Evolutionary conservation across 2,113 vertebrate species (phyloP), one percentile per base, ranked within the genome.

Genomic region (Lates calcarifer): DNA sequence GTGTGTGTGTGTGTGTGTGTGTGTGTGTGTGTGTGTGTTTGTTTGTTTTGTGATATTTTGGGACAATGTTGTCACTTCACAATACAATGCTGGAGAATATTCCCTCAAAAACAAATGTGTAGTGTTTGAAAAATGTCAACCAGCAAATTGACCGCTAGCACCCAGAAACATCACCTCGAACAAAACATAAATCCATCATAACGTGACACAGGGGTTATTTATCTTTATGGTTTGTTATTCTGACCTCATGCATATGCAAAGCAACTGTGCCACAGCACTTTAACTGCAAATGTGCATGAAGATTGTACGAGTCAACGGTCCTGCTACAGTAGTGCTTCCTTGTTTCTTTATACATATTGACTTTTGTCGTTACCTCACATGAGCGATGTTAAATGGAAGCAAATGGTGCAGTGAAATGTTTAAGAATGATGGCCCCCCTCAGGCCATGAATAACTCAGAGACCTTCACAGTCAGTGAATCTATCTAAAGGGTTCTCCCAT

Each of bases 351-450:
- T 60, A 80, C 35, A 57, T 77, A 81, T 83, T 82, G 85, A 76
- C 66, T 74, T 89, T 85, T 87, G 77, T 88, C 87, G 90, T 89
- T 78, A 77, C 76, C 58, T 77, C 69, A 84, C 82, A 87, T 83
- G 83, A 92, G 49, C 63, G 79, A 92, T 91, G 86, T 83, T 87
- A 76, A 92, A 87, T 84, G 65, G 64, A 82, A 90, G 65, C 66
- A 89, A 89, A 85, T 77, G 80, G 65, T 73, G 85, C 85, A 78
- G 74, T 84, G 86, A 90, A 76, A 88, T 79, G 68, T 77, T 37
- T 26, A 79, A 66, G 76, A 89, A 64, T 87, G 84, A 83, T 81
- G 67, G 12, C 39, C 57, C 39, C 70, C 81, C 67, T 85, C 49
- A 14, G 62, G 74, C 58, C 74, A 85, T 90, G 77, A 91, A 91